Evolutionary conservation across 2,888 invertebrate genomes (phyloP).

Genomic region (Harpalus rubripes): DNA sequence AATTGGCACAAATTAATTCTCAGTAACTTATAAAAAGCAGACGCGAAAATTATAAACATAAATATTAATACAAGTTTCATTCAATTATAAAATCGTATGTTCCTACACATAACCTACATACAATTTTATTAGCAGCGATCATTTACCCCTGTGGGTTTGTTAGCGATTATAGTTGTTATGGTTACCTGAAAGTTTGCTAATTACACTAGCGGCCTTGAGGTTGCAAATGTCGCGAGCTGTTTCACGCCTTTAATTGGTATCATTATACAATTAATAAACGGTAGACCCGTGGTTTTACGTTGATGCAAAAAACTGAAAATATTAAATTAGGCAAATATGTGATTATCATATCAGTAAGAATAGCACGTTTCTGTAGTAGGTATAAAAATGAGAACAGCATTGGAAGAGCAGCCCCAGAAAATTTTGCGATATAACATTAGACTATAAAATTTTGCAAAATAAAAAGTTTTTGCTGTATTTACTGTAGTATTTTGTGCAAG

Average conservation of each 20-base stretch:
- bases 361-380: too few relatives aligned
- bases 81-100: conserved; percentile 25
- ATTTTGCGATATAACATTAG: too few relatives aligned
- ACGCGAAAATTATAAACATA: conserved; percentile 18
- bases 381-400: too few relatives aligned
- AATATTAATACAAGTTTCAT: conserved; percentile 3
- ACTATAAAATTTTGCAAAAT: too few relatives aligned
- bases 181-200: conserved; percentile 62
- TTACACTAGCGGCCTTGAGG: conserved; percentile 10
- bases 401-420: too few relatives aligned
- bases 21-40: conserved; percentile 12
- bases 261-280: conserved; percentile 64
- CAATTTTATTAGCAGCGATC: conserved; percentile 35
- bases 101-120: conserved; percentile 39
- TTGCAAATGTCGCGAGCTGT: conserved; percentile 40
- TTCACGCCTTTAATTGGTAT: conserved; percentile 64
- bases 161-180: conserved; percentile 22
- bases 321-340: background rate
- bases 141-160: conserved; percentile 23
- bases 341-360: too few relatives aligned
- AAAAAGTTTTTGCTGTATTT: too few relatives aligned
- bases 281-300: background rate
- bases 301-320: background rate
- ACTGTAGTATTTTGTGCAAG: too few relatives aligned
- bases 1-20: background rate